These are phyloP conservation scores for Fistularia commersonii DNA, from an alignment of 2,797 vertebrate species.

Conservation along the genomic window DNA sequence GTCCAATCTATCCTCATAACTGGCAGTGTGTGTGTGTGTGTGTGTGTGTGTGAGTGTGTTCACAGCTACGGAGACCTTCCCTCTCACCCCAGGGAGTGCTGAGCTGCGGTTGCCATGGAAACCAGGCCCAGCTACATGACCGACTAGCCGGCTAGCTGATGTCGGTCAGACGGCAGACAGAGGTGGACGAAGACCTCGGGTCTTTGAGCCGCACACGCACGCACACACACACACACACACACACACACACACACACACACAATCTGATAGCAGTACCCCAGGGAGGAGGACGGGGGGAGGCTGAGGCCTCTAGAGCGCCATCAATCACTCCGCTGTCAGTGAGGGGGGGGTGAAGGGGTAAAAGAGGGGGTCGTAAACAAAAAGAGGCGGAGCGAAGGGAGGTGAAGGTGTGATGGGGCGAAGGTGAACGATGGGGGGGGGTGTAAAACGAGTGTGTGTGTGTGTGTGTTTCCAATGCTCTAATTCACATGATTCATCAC, in stretches of 20 bases:
- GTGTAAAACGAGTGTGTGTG: conserved; percentile 30
- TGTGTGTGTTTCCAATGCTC: conserved; percentile 51
- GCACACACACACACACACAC: conserved; percentile 16
- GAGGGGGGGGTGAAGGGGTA: conserved; percentile 29
- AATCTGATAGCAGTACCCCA: conserved; percentile 60
- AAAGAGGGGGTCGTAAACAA: conserved; percentile 16
- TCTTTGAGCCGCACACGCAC: conserved; percentile 11
- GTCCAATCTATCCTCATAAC: conserved; percentile 39
- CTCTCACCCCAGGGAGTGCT: conserved; percentile 47
- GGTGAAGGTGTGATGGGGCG: conserved; percentile 17
- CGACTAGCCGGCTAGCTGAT: conserved; percentile 32
- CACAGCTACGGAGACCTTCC: conserved; percentile 51
- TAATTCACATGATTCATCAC: conserved; percentile 74
- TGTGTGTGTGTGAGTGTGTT: conserved; percentile 20
- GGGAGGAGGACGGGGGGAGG: conserved; percentile 64
- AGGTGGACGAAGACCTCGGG: too few species aligned
- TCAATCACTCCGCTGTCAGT: conserved; percentile 76
- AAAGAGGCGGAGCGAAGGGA: conserved; percentile 16
- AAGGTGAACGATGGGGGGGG: conserved; percentile 30
- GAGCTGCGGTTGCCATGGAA: conserved; percentile 57
- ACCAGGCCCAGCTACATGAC: conserved; percentile 39
- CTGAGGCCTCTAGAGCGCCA: conserved; percentile 72
- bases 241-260: conserved; percentile 22
- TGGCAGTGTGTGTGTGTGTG: conserved; percentile 15
- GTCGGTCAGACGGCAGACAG: conserved; percentile 11